These are phyloP conservation scores for Eueides isabella DNA, from an alignment of 1,140 invertebrate species.

Conservation along the genomic window DNA sequence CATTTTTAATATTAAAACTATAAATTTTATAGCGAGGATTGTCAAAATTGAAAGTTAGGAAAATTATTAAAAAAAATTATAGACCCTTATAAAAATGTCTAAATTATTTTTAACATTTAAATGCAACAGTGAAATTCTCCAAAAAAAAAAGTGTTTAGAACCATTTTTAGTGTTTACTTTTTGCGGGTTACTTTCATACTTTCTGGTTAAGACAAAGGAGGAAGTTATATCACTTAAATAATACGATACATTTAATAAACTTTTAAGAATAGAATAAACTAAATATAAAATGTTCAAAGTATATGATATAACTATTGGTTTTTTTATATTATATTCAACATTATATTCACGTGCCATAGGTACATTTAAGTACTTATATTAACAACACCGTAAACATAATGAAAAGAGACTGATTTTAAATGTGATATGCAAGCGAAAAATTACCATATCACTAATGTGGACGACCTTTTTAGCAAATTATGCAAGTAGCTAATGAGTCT, in stretches of 20 bases:
- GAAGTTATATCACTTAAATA: constrained; percentile 7
- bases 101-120: background rate
- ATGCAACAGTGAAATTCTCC: too few relatives aligned
- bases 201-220: constrained; percentile 5
- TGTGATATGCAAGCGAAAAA: background rate
- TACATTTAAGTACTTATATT: too few relatives aligned
- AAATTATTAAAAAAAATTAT: background rate
- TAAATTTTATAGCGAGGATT: background rate
- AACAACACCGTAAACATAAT: background rate
- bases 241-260: background rate
- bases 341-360: too few relatives aligned
- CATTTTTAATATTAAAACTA: background rate
- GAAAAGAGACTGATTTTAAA: background rate
- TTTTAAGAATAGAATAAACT: background rate
- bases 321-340: too few relatives aligned
- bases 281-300: background rate
- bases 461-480: constrained; percentile 33
- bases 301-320: background rate
- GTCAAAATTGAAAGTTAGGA: background rate
- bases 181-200: background rate
- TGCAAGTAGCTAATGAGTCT: constrained; percentile 38
- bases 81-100: background rate
- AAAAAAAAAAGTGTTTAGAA: background rate
- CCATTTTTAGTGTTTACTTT: background rate
- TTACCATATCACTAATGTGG: constrained; percentile 13